phyloP scores from a whole-genome alignment of 2,113 vertebrate genomes.

The Pelecanus crispus region DNA sequence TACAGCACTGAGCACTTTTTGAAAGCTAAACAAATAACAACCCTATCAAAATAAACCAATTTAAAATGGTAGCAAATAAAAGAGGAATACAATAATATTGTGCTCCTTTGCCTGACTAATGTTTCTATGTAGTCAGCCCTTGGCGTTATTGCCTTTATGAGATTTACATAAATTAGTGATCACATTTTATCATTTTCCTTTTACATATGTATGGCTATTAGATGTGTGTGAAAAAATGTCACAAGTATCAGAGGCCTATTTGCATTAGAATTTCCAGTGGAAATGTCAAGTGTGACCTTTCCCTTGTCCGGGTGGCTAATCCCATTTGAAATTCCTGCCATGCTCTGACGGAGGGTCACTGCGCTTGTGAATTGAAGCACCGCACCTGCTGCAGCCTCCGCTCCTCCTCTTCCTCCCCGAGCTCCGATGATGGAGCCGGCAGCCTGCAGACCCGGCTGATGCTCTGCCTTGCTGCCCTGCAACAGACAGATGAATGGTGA shows the following conservation, averaged over 20 bases:
- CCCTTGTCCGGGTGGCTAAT: conserved; percentile 78
- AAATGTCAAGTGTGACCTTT: conserved; percentile 80
- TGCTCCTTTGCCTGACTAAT: conserved; percentile 6
- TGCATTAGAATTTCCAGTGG: conserved; percentile 80
- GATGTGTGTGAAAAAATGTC: conserved; percentile 60
- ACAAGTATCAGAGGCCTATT: conserved; percentile 65
- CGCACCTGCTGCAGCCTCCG: conserved; percentile 64
- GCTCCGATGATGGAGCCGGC: background rate
- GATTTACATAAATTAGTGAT: conserved; percentile 69
- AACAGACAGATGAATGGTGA: background rate
- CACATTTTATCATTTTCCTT: conserved; percentile 61
- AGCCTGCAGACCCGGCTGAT: background rate
- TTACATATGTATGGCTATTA: conserved; percentile 59
- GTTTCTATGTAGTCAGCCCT: conserved; percentile 10
- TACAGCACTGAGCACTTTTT: background rate
- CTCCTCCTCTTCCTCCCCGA: conserved; percentile 38
- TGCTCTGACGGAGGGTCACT: conserved; percentile 69
- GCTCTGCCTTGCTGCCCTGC: background rate
- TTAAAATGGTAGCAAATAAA: background rate
- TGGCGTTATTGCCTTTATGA: conserved; percentile 37
- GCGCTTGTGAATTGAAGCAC: conserved; percentile 48
- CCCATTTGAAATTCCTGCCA: conserved; percentile 77
- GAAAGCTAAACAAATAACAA: background rate
- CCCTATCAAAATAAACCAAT: background rate
- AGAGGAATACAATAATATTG: background rate